Evolutionary conservation across 2,113 vertebrate species (phyloP), one percentile per base, ranked within the genome.

Genomic region (Leiothrix lutea): DNA sequence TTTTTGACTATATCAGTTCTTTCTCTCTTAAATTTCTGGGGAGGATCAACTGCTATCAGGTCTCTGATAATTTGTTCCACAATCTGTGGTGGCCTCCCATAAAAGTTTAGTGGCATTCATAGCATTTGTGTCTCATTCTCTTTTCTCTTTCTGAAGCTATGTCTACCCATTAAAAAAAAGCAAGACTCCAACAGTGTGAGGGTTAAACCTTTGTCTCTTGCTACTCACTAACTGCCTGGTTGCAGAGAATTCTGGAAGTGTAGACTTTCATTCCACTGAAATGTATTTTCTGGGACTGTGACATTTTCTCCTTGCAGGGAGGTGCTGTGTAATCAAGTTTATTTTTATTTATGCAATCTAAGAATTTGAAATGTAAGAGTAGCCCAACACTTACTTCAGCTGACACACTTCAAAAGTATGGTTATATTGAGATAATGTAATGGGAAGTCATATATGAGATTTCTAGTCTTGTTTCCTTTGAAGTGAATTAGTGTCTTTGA

Each of bases 261-360:
- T 36, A 75, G 44, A 40, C 22, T 91, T 92, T 4, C 15, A 33
- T 92, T 86, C 54, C n/a, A 35, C 6, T 87, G 71, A 87, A 72
- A 45, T 81, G 22, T 89, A 0, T 95, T 94, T 89, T 82, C 45
- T 87, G 66, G 29, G 42, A 58, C 66, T 2, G 9, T 87, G 93
- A 77, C 89, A 82, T 87, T 90, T 94, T 91, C 57, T 73, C 79
- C 86, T 88, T 86, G 82, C 5, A 80, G 79, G 19, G 36, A 82
- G 90, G 38, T 92, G 86, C 88, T 15, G 6, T 0, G 0, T 94
- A 62, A 71, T 85, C 90, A 90, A 86, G 70, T 82, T 94, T 94
- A 77, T 90, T 94, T 94, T 94, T 92, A 79, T 85, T 67, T 92
- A 53, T 94, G 84, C 86, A 91, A 14, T 92, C 78, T 89, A 84